Conservation (phyloP, 2,113 vertebrate genomes). For the Miniopterus natalensis region DNA sequence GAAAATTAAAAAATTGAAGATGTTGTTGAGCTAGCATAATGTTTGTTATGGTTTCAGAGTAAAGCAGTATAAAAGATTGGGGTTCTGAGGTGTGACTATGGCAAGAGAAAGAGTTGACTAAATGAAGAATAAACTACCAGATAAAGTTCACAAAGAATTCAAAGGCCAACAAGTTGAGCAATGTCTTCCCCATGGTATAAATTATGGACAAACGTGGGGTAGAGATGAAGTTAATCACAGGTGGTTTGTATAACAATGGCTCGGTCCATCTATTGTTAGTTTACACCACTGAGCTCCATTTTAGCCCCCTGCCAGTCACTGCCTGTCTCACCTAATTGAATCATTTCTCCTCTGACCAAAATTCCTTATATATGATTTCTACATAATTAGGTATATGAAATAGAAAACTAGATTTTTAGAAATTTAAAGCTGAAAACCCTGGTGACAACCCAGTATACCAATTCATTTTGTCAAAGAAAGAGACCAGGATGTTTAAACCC, state of each 20-base stretch:
- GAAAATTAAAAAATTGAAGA: not conserved
- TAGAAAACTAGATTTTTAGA: not conserved
- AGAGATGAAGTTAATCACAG: not conserved
- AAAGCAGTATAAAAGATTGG: not conserved
- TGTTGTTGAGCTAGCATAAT: not conserved
- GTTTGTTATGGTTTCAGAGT: not conserved
- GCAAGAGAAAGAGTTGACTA: not conserved
- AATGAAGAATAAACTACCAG: not conserved
- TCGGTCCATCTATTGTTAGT: not conserved
- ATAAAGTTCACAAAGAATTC: not conserved
- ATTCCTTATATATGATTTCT: not conserved
- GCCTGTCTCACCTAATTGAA: not conserved
- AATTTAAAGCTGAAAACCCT: slow-evolving; percentile 7
- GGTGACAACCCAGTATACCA: not conserved
- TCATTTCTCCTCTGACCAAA: not conserved
- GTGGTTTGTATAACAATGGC: not conserved
- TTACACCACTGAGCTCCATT: not conserved
- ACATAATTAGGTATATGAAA: not conserved
- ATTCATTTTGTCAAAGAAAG: not conserved
- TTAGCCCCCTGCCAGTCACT: not conserved
- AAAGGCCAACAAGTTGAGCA: not conserved
- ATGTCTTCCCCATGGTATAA: not conserved
- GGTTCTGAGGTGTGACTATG: not conserved
- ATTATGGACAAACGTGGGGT: not conserved
- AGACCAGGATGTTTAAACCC: not conserved